Base-by-base conservation (phyloP, 2,797 vertebrate genomes). In the Clarias laeviceps region DNA sequence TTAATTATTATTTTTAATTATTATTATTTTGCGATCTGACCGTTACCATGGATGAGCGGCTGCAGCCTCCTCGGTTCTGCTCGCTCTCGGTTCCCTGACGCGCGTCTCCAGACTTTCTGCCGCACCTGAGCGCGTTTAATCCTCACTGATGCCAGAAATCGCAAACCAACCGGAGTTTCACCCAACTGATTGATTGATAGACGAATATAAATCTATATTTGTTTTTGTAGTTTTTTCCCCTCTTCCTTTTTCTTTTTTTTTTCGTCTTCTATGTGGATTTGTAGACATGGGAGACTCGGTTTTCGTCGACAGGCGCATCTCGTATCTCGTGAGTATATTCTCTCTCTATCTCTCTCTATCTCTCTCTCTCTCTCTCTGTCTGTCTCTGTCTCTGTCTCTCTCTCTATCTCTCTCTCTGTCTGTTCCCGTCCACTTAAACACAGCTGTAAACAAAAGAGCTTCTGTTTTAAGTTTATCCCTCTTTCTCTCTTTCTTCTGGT, bases 241-340 rank as follows among this genome's bases (percentile, higher is more conserved):
- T 40, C 4, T 6, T 6, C 5, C 20, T 18, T 27, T 40, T 22
- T 50, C 0, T 27, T n/a, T n/a, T 69, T 88, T 90, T 61, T 64
- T 59, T 78, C 70, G 32, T 56, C n/a, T 91, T 93, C 86, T 92
- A 93, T 95, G 94, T 92, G 94, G 93, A 94, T 91, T 85, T 61
- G 81, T 90, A 84, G 89, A 88, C 84, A 96, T 96, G 94, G 95
- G 93, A 90, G 95, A 96, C 93, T 94, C 94, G 50, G 95, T 96
- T 87, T 96, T 96, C 90, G 91, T 94, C 89, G 94, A 96, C 90
- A 95, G 94, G 91, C 94, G 94, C 5, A 94, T 95, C 91, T 92
- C 92, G 22, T 94, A 94, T 87, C 94, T 94, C 84, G 95, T 96
- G 91, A 96, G 95, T 96, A 90, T 61, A 86, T 20, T 76, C 12